phyloP scores from a whole-genome alignment of 2,888 invertebrate genomes.

The Platycheirus albimanus region DNA sequence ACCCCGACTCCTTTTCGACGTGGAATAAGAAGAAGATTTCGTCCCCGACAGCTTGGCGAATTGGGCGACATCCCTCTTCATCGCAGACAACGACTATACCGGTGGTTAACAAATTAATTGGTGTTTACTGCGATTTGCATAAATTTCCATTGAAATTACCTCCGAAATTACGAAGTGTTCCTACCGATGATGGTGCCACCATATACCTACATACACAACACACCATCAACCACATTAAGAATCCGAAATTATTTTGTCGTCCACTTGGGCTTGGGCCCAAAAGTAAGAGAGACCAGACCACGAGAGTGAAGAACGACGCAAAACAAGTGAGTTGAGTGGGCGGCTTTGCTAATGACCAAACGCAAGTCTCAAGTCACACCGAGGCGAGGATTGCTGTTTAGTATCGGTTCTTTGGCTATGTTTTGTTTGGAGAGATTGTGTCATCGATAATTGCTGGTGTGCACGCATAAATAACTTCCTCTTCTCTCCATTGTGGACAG shows the following conservation, averaged over 20 bases:
- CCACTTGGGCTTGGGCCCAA: slow-evolving; percentile 41
- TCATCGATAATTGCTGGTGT: slow-evolving; percentile 73
- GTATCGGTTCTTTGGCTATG: slow-evolving; percentile 50
- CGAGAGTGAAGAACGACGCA: slow-evolving; percentile 27
- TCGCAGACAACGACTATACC: slow-evolving; percentile 50
- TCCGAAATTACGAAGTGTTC: slow-evolving; percentile 50
- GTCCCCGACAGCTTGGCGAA: not conserved
- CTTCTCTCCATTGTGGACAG: slow-evolving; percentile 18
- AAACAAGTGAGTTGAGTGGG: slow-evolving; percentile 61
- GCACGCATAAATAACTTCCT: slow-evolving; percentile 67
- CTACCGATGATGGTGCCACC: slow-evolving; percentile 38
- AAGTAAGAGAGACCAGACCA: no score
- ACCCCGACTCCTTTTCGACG: slow-evolving; percentile 1
- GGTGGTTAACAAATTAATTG: slow-evolving; percentile 74
- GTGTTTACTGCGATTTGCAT: slow-evolving; percentile 74
- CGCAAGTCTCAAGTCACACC: slow-evolving; percentile 57
- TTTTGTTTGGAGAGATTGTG: slow-evolving; percentile 68
- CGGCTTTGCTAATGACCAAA: slow-evolving; percentile 67
- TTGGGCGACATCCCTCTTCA: slow-evolving; percentile 22
- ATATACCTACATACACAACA: not conserved
- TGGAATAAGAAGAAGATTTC: not conserved
- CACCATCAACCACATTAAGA: slow-evolving; percentile 54
- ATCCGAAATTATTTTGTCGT: slow-evolving; percentile 72
- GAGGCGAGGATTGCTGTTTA: not conserved
- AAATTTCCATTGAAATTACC: slow-evolving; percentile 73